Conservation (phyloP, 1,140 invertebrate species). For the Globodera ellingtonae region DNA sequence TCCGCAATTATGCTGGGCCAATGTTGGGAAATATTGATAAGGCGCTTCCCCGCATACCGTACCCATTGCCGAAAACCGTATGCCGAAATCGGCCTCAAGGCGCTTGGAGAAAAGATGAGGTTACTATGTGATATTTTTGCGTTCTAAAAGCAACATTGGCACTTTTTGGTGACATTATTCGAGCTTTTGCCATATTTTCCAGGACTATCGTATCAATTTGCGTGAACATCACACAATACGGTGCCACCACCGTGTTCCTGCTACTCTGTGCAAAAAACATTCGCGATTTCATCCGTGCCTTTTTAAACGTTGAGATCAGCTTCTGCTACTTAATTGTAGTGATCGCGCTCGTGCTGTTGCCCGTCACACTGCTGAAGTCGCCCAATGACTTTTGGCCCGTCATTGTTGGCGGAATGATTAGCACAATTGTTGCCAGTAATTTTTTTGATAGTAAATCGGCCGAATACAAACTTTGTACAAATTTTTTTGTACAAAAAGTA, state of each 20-base stretch:
- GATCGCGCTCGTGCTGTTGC: slow-evolving; percentile 71
- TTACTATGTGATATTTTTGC: background rate
- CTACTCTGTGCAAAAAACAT: slow-evolving; percentile 72
- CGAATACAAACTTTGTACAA: no score
- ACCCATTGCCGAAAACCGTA: slow-evolving; percentile 55
- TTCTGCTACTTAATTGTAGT: slow-evolving; percentile 74
- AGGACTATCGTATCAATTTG: slow-evolving; percentile 68
- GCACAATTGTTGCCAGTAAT: slow-evolving; percentile 41
- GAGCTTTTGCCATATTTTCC: slow-evolving; percentile 21
- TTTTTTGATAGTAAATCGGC: background rate
- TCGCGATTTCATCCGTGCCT: slow-evolving; percentile 69
- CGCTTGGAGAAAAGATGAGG: slow-evolving; percentile 40
- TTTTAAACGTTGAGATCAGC: slow-evolving; percentile 70
- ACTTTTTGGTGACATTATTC: background rate
- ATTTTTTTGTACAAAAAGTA: no score
- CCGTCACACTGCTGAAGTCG: slow-evolving; percentile 74
- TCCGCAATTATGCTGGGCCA: slow-evolving; percentile 47
- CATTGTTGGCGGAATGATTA: slow-evolving; percentile 38
- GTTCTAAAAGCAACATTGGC: no score
- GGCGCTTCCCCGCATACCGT: slow-evolving; percentile 38
- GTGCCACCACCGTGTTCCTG: slow-evolving; percentile 74
- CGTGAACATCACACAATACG: slow-evolving; percentile 74
- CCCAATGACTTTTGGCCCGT: slow-evolving; percentile 76
- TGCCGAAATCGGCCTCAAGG: slow-evolving; percentile 47
- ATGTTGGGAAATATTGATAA: slow-evolving; percentile 43